These are phyloP conservation scores for Tapirus indicus DNA, from an alignment of 2,797 vertebrate species.

Conservation along the genomic window DNA sequence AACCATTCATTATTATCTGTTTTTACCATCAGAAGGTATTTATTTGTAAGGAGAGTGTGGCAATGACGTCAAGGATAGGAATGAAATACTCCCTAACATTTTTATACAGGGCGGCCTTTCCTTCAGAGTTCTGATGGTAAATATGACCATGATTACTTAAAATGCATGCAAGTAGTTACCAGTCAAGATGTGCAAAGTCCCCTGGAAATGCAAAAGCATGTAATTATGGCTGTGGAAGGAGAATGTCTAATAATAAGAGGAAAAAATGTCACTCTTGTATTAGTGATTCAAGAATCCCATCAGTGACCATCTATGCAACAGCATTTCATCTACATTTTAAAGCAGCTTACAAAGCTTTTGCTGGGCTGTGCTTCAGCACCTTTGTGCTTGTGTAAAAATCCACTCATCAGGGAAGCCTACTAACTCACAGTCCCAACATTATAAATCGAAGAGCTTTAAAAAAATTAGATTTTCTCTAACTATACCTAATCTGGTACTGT, in stretches of 20 bases:
- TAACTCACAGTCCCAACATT: not conserved
- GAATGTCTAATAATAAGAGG: conserved; percentile 61
- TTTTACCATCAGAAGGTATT: conserved; percentile 72
- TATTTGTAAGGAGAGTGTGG: conserved; percentile 54
- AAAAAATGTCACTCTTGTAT: conserved; percentile 56
- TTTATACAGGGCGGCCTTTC: conserved; percentile 37
- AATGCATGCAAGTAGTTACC: not conserved
- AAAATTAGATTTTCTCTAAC: not conserved
- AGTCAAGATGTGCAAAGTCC: not conserved
- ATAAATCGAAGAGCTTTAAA: not conserved
- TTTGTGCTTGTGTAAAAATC: not conserved
- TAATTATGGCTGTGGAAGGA: conserved; percentile 54
- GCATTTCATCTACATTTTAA: not conserved
- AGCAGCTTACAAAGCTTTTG: not conserved
- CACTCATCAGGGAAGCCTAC: not conserved
- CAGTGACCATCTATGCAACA: not conserved
- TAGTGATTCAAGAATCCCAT: not conserved
- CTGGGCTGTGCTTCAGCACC: not conserved
- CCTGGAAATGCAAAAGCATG: conserved; percentile 48
- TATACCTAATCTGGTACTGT: not conserved
- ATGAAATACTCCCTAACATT: conserved; percentile 60
- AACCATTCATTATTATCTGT: conserved; percentile 76
- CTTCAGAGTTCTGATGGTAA: conserved; percentile 35
- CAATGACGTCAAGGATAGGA: conserved; percentile 61
- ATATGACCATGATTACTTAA: conserved; percentile 68